phyloP scores from a whole-genome alignment of 2,888 invertebrate genomes.

The Homarus gammarus region DNA sequence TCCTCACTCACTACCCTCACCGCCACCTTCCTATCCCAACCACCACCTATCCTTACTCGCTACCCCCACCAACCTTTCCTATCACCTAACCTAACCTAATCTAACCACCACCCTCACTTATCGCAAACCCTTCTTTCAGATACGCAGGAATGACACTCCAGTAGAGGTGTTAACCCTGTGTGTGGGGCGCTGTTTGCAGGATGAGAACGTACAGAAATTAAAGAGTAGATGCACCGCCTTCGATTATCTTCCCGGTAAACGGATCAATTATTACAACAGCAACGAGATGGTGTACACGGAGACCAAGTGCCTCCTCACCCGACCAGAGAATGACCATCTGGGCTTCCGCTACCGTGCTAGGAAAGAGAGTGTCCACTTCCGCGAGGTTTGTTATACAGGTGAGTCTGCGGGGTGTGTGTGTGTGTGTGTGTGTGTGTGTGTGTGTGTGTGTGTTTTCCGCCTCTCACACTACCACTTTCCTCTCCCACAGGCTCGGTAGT shows the following conservation, averaged over 20 bases:
- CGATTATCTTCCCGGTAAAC: slow-evolving; percentile 64
- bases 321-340: slow-evolving; percentile 35
- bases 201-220: slow-evolving; percentile 55
- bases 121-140: too few species aligned
- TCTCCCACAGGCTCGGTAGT: slow-evolving; percentile 43
- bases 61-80: too few species aligned
- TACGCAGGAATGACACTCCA: slow-evolving; percentile 61
- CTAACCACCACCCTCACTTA: too few species aligned
- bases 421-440: not conserved
- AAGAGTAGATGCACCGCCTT: slow-evolving; percentile 56
- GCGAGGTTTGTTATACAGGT: slow-evolving; percentile 74
- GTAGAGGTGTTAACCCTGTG: slow-evolving; percentile 56
- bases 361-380: slow-evolving; percentile 50
- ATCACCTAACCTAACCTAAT: too few species aligned
- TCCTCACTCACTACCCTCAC: not conserved
- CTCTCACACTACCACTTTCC: too few species aligned
- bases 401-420: not conserved
- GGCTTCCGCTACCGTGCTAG: slow-evolving; percentile 19
- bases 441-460: too few species aligned
- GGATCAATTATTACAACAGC: slow-evolving; percentile 62
- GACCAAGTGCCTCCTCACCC: slow-evolving; percentile 68
- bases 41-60: too few species aligned
- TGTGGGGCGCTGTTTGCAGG: slow-evolving; percentile 64
- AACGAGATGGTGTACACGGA: slow-evolving; percentile 58
- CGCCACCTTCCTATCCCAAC: not conserved